Percentiles rank a stretch among this genome's conserved stretches.
Conservation (phyloP, 1,140 invertebrate species). For the Matsumurasca onukii region DNA sequence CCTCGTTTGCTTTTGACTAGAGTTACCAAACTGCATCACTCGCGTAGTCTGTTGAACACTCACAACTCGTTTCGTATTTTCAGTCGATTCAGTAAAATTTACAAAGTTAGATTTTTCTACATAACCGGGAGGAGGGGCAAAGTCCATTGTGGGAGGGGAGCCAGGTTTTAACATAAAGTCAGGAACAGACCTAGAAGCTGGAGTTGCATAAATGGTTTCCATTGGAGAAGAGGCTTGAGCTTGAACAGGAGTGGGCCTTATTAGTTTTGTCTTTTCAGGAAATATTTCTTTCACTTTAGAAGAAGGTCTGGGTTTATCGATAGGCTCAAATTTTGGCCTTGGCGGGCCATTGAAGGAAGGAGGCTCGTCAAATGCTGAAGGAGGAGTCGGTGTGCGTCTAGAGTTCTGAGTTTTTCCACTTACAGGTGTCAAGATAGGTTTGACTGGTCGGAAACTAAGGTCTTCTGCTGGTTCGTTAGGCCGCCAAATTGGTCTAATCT, state of each 20-base stretch:
- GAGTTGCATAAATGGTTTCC: slow-evolving; percentile 45
- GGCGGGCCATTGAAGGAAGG: slow-evolving; percentile 50
- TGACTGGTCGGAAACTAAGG: slow-evolving; percentile 57
- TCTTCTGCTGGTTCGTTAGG: slow-evolving; percentile 55
- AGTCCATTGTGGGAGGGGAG: slow-evolving; percentile 58
- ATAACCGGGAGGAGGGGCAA: slow-evolving; percentile 53
- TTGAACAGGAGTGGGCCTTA: slow-evolving; percentile 52
- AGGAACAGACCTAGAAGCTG: slow-evolving; percentile 46
- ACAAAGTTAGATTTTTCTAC: slow-evolving; percentile 65
- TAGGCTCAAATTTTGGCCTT: slow-evolving; percentile 58
- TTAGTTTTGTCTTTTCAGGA: slow-evolving; percentile 45
- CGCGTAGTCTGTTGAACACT: slow-evolving; percentile 67
- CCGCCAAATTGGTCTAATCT: slow-evolving; percentile 61
- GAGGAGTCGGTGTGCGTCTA: slow-evolving; percentile 45
- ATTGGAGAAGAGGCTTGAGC: slow-evolving; percentile 45
- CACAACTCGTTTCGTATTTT: slow-evolving; percentile 61
- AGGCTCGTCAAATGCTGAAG: slow-evolving; percentile 57
- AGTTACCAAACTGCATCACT: slow-evolving; percentile 62
- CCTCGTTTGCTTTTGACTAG: background rate
- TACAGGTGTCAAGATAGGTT: slow-evolving; percentile 55
- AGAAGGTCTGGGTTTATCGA: slow-evolving; percentile 50
- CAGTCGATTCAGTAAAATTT: slow-evolving; percentile 66
- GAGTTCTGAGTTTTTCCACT: slow-evolving; percentile 24
- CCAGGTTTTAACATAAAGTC: slow-evolving; percentile 54
- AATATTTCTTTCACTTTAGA: slow-evolving; percentile 41